Conservation (phyloP, 2,888 invertebrate genomes). For the Choristoneura rosaceana region DNA sequence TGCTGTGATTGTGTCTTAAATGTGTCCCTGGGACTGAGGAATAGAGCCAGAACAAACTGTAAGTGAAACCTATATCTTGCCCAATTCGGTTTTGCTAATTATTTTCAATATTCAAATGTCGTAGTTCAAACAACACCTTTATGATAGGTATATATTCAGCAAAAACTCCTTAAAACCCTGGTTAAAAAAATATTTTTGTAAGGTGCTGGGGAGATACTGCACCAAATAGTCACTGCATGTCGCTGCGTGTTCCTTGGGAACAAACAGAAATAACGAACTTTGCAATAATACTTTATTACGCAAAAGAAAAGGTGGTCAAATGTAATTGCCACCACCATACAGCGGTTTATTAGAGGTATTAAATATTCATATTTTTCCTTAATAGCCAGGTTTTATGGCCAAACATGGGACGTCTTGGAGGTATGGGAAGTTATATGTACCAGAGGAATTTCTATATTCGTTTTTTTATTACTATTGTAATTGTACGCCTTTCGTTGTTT, state of each 20-base stretch:
- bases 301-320: conserved; percentile 49
- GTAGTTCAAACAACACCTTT: too few species aligned
- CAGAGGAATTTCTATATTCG: background rate
- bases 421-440: background rate
- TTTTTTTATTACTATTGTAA: background rate
- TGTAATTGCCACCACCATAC: conserved; percentile 54
- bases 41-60: too few species aligned
- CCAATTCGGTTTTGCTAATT: too few species aligned
- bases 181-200: too few species aligned
- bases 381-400: background rate
- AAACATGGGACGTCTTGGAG: background rate
- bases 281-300: conserved; percentile 16
- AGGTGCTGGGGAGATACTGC: too few species aligned
- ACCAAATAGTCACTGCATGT: background rate
- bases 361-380: conserved; percentile 44
- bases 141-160: too few species aligned
- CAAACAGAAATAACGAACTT: conserved; percentile 23
- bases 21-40: too few species aligned
- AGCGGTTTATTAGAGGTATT: conserved; percentile 42
- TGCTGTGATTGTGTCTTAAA: too few species aligned
- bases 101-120: too few species aligned
- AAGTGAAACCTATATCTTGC: too few species aligned
- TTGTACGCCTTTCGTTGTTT: too few species aligned
- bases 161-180: too few species aligned
- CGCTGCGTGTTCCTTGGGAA: background rate